phyloP scores from a whole-genome alignment of 2,888 invertebrate genomes.

The Orgyia antiqua region DNA sequence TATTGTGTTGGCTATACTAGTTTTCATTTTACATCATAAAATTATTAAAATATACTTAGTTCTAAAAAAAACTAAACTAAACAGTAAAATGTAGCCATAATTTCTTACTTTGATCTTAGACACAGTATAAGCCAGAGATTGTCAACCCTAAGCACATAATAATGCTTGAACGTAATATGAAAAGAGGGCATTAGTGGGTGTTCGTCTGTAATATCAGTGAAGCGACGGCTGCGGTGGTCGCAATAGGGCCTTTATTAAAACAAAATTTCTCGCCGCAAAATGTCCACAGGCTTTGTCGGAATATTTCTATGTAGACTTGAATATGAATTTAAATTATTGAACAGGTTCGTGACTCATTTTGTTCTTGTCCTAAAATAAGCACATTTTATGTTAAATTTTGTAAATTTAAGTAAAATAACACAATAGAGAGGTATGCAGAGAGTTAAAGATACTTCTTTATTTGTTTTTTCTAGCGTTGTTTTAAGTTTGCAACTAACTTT shows the following conservation, averaged over 20 bases:
- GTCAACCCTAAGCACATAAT: constrained; percentile 68
- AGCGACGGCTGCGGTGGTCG: constrained; percentile 63
- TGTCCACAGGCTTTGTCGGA: constrained; percentile 55
- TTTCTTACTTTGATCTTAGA: constrained; percentile 37
- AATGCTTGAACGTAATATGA: constrained; percentile 69
- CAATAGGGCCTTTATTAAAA: constrained; percentile 73
- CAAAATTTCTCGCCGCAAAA: constrained; percentile 71
- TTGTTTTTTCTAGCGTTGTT: too few species aligned
- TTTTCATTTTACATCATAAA: too few species aligned
- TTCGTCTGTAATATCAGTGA: constrained; percentile 60
- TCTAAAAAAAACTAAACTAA: too few species aligned
- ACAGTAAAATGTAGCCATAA: too few species aligned
- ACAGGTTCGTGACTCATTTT: constrained; percentile 21
- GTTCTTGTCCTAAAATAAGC: too few species aligned
- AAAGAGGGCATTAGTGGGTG: constrained; percentile 71
- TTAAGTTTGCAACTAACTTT: too few species aligned
- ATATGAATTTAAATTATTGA: constrained; percentile 38
- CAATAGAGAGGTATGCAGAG: too few species aligned
- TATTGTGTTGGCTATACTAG: too few species aligned
- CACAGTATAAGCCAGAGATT: constrained; percentile 50
- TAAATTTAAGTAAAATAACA: too few species aligned
- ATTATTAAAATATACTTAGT: too few species aligned
- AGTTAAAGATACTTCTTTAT: too few species aligned
- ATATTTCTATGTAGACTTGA: constrained; percentile 30
- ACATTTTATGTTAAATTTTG: too few species aligned